Evolutionary conservation across 2,797 vertebrate genomes (phyloP).

Genomic region (Lophius americanus): DNA sequence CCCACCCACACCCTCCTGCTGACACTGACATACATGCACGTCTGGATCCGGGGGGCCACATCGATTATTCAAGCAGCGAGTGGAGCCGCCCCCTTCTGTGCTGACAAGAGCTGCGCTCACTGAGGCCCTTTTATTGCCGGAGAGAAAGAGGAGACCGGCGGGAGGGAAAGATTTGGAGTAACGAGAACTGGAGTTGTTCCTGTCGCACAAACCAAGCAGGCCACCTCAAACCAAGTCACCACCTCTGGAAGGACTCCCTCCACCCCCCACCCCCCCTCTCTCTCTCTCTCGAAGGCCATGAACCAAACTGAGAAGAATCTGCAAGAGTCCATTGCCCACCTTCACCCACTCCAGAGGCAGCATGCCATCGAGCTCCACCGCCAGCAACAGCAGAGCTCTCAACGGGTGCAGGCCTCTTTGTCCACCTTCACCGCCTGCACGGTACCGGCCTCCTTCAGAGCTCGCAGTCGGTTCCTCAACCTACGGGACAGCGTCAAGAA

Average conservation of each 20-base stretch:
- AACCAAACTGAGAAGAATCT: constrained; percentile 51
- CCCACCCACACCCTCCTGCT: constrained; percentile 8
- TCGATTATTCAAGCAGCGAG: constrained; percentile 89
- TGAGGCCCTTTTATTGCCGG: constrained; percentile 82
- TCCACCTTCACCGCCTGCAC: constrained; percentile 76
- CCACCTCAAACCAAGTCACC: no score
- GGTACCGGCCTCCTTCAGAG: constrained; percentile 71
- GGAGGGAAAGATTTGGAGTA: not conserved
- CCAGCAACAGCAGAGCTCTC: constrained; percentile 33
- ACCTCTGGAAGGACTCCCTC: constrained; percentile 54
- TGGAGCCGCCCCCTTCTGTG: constrained; percentile 41
- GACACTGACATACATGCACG: constrained; percentile 63
- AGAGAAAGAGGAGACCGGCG: constrained; percentile 53
- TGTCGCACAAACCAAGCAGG: constrained; percentile 56
- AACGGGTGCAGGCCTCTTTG: constrained; percentile 31
- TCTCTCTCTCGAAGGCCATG: constrained; percentile 33
- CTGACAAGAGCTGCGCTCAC: constrained; percentile 76
- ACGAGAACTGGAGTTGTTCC: no score
- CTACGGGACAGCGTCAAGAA: constrained; percentile 90
- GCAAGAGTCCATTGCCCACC: constrained; percentile 62
- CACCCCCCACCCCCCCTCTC: no score
- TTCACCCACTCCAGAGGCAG: constrained; percentile 67
- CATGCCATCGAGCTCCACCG: constrained; percentile 58
- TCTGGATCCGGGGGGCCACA: constrained; percentile 76
- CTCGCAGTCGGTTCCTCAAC: constrained; percentile 85